These are phyloP conservation scores for Stomorhina lunata DNA, from an alignment of 2,888 invertebrate genomes.

Conservation along the genomic window DNA sequence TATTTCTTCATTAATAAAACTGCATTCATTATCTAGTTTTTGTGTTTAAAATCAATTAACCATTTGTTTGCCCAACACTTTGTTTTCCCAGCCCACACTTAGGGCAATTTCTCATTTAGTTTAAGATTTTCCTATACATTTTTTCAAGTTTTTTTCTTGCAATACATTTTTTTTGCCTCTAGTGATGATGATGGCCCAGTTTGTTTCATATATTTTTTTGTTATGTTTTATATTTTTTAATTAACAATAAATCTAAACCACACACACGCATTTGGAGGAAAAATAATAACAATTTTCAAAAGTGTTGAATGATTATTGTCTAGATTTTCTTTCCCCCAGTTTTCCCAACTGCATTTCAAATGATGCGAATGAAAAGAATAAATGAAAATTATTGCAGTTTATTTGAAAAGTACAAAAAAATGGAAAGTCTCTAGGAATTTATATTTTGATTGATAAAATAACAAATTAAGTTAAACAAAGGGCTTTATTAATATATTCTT, in stretches of 20 bases:
- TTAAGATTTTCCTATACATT: no score
- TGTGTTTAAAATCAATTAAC: conserved; percentile 19
- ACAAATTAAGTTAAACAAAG: no score
- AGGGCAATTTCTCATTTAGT: not conserved
- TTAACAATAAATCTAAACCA: conserved; percentile 59
- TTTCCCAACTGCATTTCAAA: no score
- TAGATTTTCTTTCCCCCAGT: not conserved
- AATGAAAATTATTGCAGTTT: no score
- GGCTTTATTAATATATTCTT: no score
- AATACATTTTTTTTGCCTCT: not conserved
- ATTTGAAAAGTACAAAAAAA: no score
- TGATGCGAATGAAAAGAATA: conserved; percentile 4
- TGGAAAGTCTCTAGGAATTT: no score
- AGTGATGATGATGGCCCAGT: conserved; percentile 53
- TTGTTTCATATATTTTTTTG: conserved; percentile 36
- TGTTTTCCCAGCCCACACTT: not conserved
- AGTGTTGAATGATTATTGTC: conserved; percentile 61
- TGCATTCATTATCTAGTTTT: no score
- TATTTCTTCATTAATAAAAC: not conserved
- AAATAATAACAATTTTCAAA: conserved; percentile 30
- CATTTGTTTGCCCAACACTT: not conserved
- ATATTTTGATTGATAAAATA: no score
- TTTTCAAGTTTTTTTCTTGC: not conserved
- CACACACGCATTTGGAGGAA: not conserved
- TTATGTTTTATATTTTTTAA: conserved; percentile 50